Evolutionary conservation across 2,888 invertebrate genomes (phyloP), one percentile per base, ranked within the genome.

Genomic region (Pterostichus madidus): DNA sequence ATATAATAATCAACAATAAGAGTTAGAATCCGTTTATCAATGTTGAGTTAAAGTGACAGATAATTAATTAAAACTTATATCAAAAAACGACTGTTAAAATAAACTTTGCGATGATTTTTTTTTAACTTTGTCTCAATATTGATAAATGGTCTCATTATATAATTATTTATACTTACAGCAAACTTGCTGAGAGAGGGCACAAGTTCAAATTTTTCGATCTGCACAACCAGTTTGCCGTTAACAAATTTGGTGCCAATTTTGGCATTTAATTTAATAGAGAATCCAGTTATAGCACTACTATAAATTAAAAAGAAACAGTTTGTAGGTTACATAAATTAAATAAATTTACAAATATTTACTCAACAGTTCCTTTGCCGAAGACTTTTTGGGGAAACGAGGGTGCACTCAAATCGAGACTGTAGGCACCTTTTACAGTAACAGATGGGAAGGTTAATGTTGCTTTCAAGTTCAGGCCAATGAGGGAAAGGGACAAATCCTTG

Each of bases 201-300:
- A 44, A 71, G 44, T 71, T 5, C 2, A 8, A 71, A 15, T 2
- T 0, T 11, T 0, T 15, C 44, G 46, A 71, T 71, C 17, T 71
- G 68, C 8, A 24, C 10, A 11, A 71, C 17, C 44, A 71, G 7
- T 71, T 15, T 71, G n/a, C 68, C 68, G 10, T 71, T 39, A 10
- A 11, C 13, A 2, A 71, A 39, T 71, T 71, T 71, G 17, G 68
- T 71, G 17, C 8, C 13, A 39, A 71, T 1, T 17, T 17, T 71
- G 8, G 44, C 15, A 0, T 15, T 39, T 13, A 17, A 44, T 15
- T 13, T 44, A 4, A 71, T 4, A 10, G 15, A 5, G 11, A 71
- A 71, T 4, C 39, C 44, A 8, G 15, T 17, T 0, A 7, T 0
- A 24, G 4, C 44, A 2, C 0, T 15, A 46, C 68, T 71, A 44